Evolutionary conservation across 1,140 invertebrate species (phyloP), one percentile per base, ranked within the genome.

Genomic region (Cheumatopsyche charites): DNA sequence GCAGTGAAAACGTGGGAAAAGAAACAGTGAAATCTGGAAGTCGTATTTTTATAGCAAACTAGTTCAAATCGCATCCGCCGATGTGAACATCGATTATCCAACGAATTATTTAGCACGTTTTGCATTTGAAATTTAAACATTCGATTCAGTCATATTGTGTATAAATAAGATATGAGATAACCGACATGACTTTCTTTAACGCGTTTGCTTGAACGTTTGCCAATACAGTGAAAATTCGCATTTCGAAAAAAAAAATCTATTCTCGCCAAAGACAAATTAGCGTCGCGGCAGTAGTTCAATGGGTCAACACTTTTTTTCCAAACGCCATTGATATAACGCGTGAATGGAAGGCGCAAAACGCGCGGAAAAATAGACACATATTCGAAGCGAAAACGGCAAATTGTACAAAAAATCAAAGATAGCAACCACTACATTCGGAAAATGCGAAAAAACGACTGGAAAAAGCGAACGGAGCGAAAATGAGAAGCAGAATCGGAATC

Each of bases 401-500:
- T 23, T 61, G 19, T 19, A 15, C 4, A 6, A 61, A 61, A 25
- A 61, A 61, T 5, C 11, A 13, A 23, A 5, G 19, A 23, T 61
- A 2, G 4, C 13, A 49, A 15, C 17, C 45, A 13, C 45, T 49
- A 19, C 13, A 4, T 15, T 13, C 4, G 13, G 3, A 49, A 3
- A 15, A 15, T 3, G 5, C 45, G 4, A 49, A 4, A 2, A 13
- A 49, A 5, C 13, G 17, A 5, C 5, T 13, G 4, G 13, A 19
- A 49, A 23, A 1, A 61, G 23, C 21, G 1, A 61, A 5, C 12
- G 26, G 5, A 41, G 29, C n/a, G 62, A 63, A 23, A 62, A n/a
- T n/a, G n/a, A n/a, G n/a, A n/a, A n/a, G n/a, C n/a, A n/a, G n/a
- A 67, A 67, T 52, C 43, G 43, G 45, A 12, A 5, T 67, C 15